Evolutionary conservation across 2,888 invertebrate genomes (phyloP).

Genomic region (Hyles lineata): DNA sequence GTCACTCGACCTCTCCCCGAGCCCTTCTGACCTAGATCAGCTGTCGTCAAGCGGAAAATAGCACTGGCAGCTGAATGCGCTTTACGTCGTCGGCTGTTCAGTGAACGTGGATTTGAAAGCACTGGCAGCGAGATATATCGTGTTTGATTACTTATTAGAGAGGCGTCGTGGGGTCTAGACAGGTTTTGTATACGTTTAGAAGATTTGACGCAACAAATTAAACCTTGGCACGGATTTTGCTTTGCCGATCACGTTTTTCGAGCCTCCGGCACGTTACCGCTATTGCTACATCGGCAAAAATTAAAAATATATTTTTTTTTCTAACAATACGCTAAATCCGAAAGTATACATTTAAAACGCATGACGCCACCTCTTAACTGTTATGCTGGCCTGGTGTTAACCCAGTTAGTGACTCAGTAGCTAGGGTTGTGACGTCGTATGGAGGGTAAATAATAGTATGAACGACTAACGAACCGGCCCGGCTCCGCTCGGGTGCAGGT

Average conservation of each 20-base stretch:
- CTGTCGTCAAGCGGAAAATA: constrained; percentile 70
- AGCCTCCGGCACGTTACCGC: constrained; percentile 19
- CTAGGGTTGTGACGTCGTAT: background rate
- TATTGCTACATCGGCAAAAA: constrained; percentile 14
- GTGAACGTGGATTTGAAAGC: constrained; percentile 34
- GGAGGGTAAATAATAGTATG: background rate
- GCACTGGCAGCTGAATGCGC: constrained; percentile 43
- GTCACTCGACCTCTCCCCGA: constrained; percentile 62
- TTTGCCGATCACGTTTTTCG: constrained; percentile 49
- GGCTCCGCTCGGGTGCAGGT: no score
- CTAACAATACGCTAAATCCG: constrained; percentile 1
- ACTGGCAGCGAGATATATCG: constrained; percentile 37
- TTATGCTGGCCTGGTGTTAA: constrained; percentile 19
- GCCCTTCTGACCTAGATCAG: constrained; percentile 72
- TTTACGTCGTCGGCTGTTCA: constrained; percentile 38
- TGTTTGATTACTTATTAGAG: constrained; percentile 37
- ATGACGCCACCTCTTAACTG: constrained; percentile 13
- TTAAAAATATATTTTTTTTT: constrained; percentile 1
- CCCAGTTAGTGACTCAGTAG: background rate
- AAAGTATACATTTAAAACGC: background rate
- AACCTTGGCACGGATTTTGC: constrained; percentile 66
- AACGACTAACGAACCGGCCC: no score
- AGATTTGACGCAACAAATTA: constrained; percentile 55
- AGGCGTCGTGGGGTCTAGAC: constrained; percentile 66
- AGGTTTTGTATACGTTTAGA: constrained; percentile 39